These are phyloP conservation scores for Plagodis dolabraria DNA, from an alignment of 2,888 invertebrate genomes.

Conservation along the genomic window DNA sequence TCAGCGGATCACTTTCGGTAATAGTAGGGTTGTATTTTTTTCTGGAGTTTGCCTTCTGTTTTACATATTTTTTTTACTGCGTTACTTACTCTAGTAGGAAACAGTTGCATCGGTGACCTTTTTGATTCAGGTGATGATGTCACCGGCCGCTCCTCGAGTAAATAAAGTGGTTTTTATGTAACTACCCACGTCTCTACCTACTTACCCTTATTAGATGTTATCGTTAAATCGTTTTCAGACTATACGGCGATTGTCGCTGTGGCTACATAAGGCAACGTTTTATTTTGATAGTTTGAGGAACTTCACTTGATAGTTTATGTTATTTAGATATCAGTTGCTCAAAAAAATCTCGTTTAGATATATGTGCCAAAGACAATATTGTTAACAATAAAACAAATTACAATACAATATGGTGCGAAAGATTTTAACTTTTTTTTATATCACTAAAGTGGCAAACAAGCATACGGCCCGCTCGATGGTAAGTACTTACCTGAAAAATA, in stretches of 20 bases:
- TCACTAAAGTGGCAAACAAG: no score
- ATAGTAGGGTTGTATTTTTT: no score
- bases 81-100: constrained; percentile 4
- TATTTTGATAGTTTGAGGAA: no score
- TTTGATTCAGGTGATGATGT: constrained; percentile 57
- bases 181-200: constrained; percentile 47
- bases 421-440: no score
- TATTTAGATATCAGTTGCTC: no score
- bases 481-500: no score
- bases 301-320: no score
- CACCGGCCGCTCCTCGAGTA: constrained; percentile 52
- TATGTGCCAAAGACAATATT: no score
- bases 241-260: background rate
- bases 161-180: constrained; percentile 38
- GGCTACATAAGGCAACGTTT: background rate
- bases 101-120: constrained; percentile 44
- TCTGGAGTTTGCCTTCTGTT: background rate
- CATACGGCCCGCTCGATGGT: no score
- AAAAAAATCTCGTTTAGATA: no score
- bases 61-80: constrained; percentile 5
- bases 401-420: no score
- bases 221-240: constrained; percentile 13
- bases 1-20: background rate
- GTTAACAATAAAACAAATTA: no score
- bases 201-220: constrained; percentile 53